Conservation (phyloP, 1,140 invertebrate genomes). For the Procambarus clarkii region DNA sequence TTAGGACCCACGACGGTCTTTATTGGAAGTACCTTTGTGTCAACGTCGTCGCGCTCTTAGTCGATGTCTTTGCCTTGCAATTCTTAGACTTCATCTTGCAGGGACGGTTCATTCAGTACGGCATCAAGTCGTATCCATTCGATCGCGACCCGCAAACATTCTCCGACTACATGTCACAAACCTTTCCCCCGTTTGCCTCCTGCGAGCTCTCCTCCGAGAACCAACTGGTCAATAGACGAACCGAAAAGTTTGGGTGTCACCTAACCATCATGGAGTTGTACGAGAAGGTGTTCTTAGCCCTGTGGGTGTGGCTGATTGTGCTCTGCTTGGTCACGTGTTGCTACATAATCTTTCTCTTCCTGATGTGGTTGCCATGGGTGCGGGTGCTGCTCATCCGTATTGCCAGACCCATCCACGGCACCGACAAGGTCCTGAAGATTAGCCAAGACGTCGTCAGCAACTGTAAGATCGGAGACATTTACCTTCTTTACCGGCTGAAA, state of each 20-base stretch:
- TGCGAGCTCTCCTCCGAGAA: constrained; percentile 24
- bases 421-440: not conserved
- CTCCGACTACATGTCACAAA: constrained; percentile 62
- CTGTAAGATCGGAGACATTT: constrained; percentile 29
- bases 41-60: constrained; percentile 29
- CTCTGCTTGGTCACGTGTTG: not conserved
- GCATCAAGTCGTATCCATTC: constrained; percentile 37
- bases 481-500: constrained; percentile 26
- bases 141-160: constrained; percentile 45
- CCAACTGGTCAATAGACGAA: constrained; percentile 31
- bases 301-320: constrained; percentile 42
- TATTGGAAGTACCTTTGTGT: constrained; percentile 48
- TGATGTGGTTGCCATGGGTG: constrained; percentile 13
- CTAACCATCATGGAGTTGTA: constrained; percentile 59
- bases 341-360: constrained; percentile 27
- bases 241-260: constrained; percentile 55
- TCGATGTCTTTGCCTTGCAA: constrained; percentile 31
- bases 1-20: constrained; percentile 53
- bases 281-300: constrained; percentile 43
- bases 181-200: constrained; percentile 54
- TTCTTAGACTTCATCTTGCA: constrained; percentile 59
- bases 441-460: not conserved
- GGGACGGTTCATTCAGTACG: constrained; percentile 50
- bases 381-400: constrained; percentile 5
- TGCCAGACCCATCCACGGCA: constrained; percentile 7